Base-by-base conservation (phyloP, 2,797 vertebrate genomes). In the Harpagifer antarcticus region DNA sequence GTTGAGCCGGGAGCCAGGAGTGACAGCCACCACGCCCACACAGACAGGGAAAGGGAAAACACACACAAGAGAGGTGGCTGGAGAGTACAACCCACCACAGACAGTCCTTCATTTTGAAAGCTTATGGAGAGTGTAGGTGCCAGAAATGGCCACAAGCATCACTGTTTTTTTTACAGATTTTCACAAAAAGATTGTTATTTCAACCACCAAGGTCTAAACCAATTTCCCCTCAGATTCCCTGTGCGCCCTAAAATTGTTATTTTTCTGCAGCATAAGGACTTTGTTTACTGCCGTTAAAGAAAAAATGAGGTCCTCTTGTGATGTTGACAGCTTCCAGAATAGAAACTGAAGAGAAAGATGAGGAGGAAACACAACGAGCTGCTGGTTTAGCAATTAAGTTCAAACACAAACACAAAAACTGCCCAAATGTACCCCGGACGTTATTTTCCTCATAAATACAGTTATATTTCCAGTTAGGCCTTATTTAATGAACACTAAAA, bases 251-350 rank as follows among this genome's bases (percentile, higher is more conserved):
- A 12, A 48, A 14, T n/a, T 15, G 37, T 47, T 23, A 4, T 60
- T 23, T 27, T 71, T 50, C 27, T 44, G 27, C 20, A 45, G 37
- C 23, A 45, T 9, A 13, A 53, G n/a, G 31, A 58, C 15, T 11
- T 49, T 58, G 44, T 79, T 83, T 63, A 52, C 63, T 0, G 2
- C 44, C 19, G 19, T 48, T 52, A 47, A 50, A 63, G 57, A 50
- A 58, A 47, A 58, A 75, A 83, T 20, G 9, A 69, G 23, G 14
- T 56, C 49, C 4, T 47, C 44, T 37, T 80, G 57, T 78, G 76
- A 65, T 47, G 63, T 17, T 43, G 57, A 63, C 66, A 48, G 61
- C 61, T 31, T 68, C 10, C 52, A 47, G 44, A 70, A 58, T 9
- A 47, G 33, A 5, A 67, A 49, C 16, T 37, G 48, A 59, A 50